A percentile compares a stretch with the other conserved stretches of the same genome.
phyloP scores from a whole-genome alignment of 2,797 vertebrate species.

The Chiroxiphia lanceolata region DNA sequence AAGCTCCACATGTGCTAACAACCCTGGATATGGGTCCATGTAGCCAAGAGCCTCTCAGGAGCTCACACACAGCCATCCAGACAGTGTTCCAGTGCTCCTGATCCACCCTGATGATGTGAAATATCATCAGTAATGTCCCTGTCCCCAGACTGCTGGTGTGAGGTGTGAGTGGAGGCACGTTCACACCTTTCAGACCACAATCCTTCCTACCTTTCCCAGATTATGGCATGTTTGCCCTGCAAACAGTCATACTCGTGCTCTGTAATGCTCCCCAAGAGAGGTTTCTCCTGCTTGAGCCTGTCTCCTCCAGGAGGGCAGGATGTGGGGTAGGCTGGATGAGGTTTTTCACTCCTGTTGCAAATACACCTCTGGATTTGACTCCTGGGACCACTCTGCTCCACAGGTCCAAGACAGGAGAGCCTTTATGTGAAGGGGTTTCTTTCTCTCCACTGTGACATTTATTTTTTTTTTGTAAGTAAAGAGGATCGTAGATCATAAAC shows the following conservation, averaged over 20 bases:
- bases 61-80: neutral
- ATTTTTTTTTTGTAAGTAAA: neutral
- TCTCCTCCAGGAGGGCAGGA: neutral
- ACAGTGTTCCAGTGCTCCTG: neutral
- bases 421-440: neutral
- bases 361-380: neutral
- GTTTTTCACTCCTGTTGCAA: neutral
- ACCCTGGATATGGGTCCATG: accelerated
- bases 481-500: no score
- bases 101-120: accelerated
- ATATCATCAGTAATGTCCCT: accelerated
- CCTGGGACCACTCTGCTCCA: neutral
- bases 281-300: neutral
- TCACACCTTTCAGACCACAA: neutral
- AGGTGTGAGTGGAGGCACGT: accelerated
- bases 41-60: neutral
- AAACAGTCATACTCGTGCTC: neutral
- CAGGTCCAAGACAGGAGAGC: neutral
- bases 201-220: neutral
- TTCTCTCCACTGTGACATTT: neutral
- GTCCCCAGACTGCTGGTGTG: accelerated
- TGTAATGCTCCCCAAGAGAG: neutral
- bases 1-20: neutral
- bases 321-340: neutral
- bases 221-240: neutral